Evolutionary conservation across 1,140 invertebrate species (phyloP).

Genomic region (Centruroides sculpturatus): DNA sequence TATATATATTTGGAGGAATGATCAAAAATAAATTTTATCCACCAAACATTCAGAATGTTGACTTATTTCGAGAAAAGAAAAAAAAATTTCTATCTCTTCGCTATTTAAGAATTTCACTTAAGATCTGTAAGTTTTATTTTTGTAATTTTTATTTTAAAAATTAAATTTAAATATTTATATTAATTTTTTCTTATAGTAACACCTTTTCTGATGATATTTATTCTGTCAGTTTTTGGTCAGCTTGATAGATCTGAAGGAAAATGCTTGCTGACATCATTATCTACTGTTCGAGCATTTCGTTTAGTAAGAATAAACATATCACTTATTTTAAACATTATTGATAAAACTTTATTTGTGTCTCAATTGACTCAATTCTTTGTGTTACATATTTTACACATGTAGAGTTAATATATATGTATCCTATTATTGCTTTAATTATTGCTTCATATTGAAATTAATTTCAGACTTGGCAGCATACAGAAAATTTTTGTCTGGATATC

Average conservation of each 20-base stretch:
- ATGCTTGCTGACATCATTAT: background rate
- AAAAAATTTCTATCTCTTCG: background rate
- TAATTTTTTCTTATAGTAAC: background rate
- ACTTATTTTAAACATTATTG: too few relatives aligned
- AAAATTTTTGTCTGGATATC: constrained; percentile 27
- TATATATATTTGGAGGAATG: background rate
- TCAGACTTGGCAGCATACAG: constrained; percentile 29
- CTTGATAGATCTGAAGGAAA: background rate
- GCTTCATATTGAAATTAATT: constrained; percentile 7
- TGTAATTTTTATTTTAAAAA: too few relatives aligned
- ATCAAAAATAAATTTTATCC: constrained; percentile 5
- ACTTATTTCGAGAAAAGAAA: background rate
- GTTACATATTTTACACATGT: too few relatives aligned
- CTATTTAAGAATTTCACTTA: too few relatives aligned
- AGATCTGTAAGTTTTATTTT: too few relatives aligned
- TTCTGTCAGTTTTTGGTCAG: background rate
- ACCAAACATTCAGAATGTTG: background rate
- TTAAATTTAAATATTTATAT: background rate
- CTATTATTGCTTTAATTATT: too few relatives aligned
- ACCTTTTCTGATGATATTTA: constrained; percentile 1
- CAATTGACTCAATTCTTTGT: too few relatives aligned
- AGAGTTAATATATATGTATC: too few relatives aligned
- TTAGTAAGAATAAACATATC: constrained; percentile 21
- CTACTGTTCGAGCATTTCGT: constrained; percentile 24
- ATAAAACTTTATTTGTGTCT: too few relatives aligned